phyloP scores from a whole-genome alignment of 2,888 invertebrate species.

The Mythimna pallens region DNA sequence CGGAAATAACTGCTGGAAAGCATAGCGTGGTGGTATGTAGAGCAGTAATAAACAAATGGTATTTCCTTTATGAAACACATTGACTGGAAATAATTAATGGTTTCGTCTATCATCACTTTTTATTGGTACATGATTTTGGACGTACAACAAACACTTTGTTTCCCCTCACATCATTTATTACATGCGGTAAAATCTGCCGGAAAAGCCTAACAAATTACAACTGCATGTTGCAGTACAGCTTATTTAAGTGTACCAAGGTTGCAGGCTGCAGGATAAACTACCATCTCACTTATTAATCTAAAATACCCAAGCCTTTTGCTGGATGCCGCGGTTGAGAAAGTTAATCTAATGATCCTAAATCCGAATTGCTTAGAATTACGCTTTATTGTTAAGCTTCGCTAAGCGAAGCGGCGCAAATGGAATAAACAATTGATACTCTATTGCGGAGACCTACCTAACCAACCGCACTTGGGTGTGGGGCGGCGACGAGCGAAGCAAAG shows the following conservation, averaged over 20 bases:
- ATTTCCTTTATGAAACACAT: constrained; percentile 14
- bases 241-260: neutral
- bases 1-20: neutral
- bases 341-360: no score
- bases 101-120: neutral
- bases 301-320: neutral
- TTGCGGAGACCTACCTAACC: no score
- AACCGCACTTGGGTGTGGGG: no score
- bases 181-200: neutral
- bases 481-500: no score
- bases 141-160: neutral
- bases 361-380: no score
- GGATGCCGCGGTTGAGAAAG: no score
- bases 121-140: neutral
- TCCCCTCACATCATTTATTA: neutral
- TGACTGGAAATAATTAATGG: constrained; percentile 20
- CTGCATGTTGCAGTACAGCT: no score
- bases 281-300: neutral
- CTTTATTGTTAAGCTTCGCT: no score
- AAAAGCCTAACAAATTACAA: neutral
- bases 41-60: constrained; percentile 9
- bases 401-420: no score
- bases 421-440: no score
- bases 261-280: neutral
- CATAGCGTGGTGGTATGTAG: constrained; percentile 24